phyloP scores from a whole-genome alignment of 2,888 invertebrate genomes.

The Tetropium fuscum region DNA sequence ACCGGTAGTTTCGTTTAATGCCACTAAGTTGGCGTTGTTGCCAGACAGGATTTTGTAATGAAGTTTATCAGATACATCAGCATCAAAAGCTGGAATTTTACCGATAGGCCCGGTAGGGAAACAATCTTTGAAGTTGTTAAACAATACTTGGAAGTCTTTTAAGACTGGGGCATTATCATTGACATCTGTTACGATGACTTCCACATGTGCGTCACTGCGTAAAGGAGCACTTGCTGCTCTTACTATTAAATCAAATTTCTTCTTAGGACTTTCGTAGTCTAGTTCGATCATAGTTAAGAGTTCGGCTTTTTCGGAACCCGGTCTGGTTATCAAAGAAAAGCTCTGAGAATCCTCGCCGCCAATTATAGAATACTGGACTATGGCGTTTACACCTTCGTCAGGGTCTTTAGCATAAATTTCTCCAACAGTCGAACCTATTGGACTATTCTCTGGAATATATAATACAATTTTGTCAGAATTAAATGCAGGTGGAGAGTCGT shows the following conservation, averaged over 20 bases:
- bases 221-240: conserved; percentile 92
- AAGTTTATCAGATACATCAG: conserved; percentile 91
- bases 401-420: conserved; percentile 92
- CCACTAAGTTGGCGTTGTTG: conserved; percentile 91
- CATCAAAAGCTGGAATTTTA: conserved; percentile 92
- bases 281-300: conserved; percentile 90
- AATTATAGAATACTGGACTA: conserved; percentile 94
- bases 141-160: conserved; percentile 90
- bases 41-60: conserved; percentile 88
- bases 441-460: conserved; percentile 96
- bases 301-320: conserved; percentile 88
- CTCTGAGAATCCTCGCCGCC: conserved; percentile 92
- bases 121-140: conserved; percentile 94
- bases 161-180: conserved; percentile 95
- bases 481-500: conserved; percentile 92
- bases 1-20: conserved; percentile 86
- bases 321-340: conserved; percentile 84
- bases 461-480: conserved; percentile 89
- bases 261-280: conserved; percentile 95
- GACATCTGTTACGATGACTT: conserved; percentile 90
- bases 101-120: conserved; percentile 95
- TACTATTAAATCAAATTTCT: conserved; percentile 89
- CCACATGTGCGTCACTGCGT: conserved; percentile 89
- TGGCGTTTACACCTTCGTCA: conserved; percentile 91
- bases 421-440: conserved; percentile 93